phyloP scores from a whole-genome alignment of 2,113 vertebrate genomes.

The Caretta caretta region DNA sequence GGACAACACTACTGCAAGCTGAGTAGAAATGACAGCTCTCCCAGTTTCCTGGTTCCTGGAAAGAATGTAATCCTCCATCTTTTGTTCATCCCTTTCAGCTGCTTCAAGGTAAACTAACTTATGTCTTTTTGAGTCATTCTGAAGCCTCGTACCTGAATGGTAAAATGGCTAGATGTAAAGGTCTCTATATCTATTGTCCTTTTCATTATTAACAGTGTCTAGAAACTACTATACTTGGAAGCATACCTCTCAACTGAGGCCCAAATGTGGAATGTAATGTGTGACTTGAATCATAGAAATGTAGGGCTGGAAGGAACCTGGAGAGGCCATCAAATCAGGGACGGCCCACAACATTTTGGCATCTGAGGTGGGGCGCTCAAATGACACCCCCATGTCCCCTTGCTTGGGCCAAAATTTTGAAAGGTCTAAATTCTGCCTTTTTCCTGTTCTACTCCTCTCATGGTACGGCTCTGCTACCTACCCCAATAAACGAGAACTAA shows the following conservation, averaged over 20 bases:
- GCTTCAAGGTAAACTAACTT: conserved; percentile 13
- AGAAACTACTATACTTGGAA: not conserved
- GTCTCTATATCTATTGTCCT: not conserved
- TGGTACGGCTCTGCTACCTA: too few relatives aligned
- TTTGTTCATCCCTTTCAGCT: conserved; percentile 26
- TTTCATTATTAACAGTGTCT: not conserved
- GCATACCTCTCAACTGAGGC: not conserved
- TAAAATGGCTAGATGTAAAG: not conserved
- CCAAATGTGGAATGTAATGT: not conserved
- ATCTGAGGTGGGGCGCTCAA: too few relatives aligned
- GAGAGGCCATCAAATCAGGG: not conserved
- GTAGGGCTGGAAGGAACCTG: not conserved
- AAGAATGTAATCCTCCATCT: not conserved
- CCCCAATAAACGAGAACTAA: too few relatives aligned
- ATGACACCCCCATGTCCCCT: too few relatives aligned
- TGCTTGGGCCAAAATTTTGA: too few relatives aligned
- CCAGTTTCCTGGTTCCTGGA: not conserved
- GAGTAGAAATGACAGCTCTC: conserved; percentile 20
- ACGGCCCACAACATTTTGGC: too few relatives aligned
- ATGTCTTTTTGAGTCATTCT: not conserved
- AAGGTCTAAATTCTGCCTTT: too few relatives aligned
- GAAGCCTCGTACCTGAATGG: conserved; percentile 52
- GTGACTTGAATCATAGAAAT: not conserved
- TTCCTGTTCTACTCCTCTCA: too few relatives aligned
- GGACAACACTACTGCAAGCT: not conserved